Evolutionary conservation across 2,113 vertebrate genomes (phyloP).

Genomic region (Rhinogobius similis): DNA sequence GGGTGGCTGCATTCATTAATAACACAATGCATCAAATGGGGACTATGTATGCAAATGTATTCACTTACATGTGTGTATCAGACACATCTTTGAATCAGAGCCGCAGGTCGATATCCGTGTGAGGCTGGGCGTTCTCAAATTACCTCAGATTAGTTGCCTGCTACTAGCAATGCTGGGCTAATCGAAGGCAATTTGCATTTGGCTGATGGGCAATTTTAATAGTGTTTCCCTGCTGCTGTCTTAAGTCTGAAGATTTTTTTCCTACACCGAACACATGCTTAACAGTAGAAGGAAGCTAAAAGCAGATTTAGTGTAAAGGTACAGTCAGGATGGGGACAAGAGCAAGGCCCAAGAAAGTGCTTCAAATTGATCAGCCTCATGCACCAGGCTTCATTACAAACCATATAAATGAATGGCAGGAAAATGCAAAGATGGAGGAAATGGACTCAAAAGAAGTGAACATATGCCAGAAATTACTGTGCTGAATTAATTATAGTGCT

Average conservation of each 20-base stretch:
- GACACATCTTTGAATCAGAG: slow-evolving; percentile 52
- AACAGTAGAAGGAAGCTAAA: neutral
- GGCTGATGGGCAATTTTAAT: slow-evolving; percentile 62
- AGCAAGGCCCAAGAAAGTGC: neutral
- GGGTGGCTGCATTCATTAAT: slow-evolving; percentile 47
- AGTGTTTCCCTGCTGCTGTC: slow-evolving; percentile 48
- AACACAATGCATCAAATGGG: slow-evolving; percentile 21
- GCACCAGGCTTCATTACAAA: slow-evolving; percentile 35
- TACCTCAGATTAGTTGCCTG: slow-evolving; percentile 57
- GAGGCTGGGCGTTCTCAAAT: slow-evolving; percentile 46
- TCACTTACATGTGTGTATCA: slow-evolving; percentile 25
- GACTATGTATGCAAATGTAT: slow-evolving; percentile 42
- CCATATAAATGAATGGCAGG: slow-evolving; percentile 3
- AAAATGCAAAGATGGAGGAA: neutral
- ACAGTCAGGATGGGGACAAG: neutral
- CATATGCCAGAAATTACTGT: slow-evolving; percentile 27
- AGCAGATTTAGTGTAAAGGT: neutral
- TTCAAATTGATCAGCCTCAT: slow-evolving; percentile 7
- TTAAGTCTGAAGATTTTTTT: slow-evolving; percentile 5
- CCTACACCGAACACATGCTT: slow-evolving; percentile 33
- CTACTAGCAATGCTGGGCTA: slow-evolving; percentile 52
- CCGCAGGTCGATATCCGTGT: slow-evolving; percentile 46
- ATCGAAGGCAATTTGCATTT: slow-evolving; percentile 72
- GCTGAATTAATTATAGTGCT: slow-evolving; percentile 38
- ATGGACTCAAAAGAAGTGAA: slow-evolving; percentile 29